Evolutionary conservation across 1,140 invertebrate genomes (phyloP).

Genomic region (Zaprionus ghesquierei): DNA sequence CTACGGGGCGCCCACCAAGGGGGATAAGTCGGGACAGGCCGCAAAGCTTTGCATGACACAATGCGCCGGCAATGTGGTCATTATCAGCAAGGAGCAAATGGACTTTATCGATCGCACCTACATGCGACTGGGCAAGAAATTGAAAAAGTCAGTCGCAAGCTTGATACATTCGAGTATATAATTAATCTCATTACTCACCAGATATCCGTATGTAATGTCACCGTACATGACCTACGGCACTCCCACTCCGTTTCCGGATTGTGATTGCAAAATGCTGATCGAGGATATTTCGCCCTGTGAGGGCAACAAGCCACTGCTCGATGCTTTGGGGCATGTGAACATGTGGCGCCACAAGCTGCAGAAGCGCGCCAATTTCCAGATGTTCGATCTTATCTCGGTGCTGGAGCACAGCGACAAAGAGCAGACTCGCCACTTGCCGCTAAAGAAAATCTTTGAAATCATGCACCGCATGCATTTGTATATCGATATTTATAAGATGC

Average conservation of each 20-base stretch:
- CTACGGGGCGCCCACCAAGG: slow-evolving; percentile 19
- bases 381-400: slow-evolving; percentile 38
- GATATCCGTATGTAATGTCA: slow-evolving; percentile 47
- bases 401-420: slow-evolving; percentile 51
- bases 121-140: slow-evolving; percentile 45
- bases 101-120: slow-evolving; percentile 63
- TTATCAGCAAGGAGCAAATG: slow-evolving; percentile 64
- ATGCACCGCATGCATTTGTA: slow-evolving; percentile 37
- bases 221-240: slow-evolving; percentile 38
- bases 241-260: neutral
- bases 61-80: slow-evolving; percentile 46
- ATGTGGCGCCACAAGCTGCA: slow-evolving; percentile 48
- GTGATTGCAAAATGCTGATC: slow-evolving; percentile 50
- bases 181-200: neutral
- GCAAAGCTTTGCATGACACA: slow-evolving; percentile 55
- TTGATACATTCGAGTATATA: neutral
- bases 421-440: slow-evolving; percentile 33
- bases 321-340: slow-evolving; percentile 54
- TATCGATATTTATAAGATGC: slow-evolving; percentile 47
- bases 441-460: slow-evolving; percentile 39
- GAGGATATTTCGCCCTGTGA: slow-evolving; percentile 41
- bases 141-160: slow-evolving; percentile 25
- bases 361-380: slow-evolving; percentile 43
- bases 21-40: slow-evolving; percentile 34
- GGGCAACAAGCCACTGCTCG: slow-evolving; percentile 22